These are phyloP conservation scores for Acanthiza pusilla DNA, from an alignment of 2,797 vertebrate genomes.

Conservation along the genomic window DNA sequence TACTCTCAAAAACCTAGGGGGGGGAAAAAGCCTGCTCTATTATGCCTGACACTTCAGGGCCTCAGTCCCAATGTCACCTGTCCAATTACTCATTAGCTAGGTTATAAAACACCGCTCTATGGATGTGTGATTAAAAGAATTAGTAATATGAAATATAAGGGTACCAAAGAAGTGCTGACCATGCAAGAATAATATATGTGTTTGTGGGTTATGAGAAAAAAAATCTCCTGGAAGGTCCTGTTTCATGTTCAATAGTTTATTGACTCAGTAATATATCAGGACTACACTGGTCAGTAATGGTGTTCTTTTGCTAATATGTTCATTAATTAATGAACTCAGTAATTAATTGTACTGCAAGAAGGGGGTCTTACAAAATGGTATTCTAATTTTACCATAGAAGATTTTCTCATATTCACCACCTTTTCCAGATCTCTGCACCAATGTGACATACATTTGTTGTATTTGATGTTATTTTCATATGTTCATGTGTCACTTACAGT, in stretches of 20 bases:
- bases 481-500: background rate
- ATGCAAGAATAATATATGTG: constrained; percentile 65
- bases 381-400: background rate
- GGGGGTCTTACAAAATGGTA: background rate
- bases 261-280: constrained; percentile 68
- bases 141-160: constrained; percentile 67
- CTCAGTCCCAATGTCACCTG: constrained; percentile 46
- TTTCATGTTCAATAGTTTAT: constrained; percentile 69
- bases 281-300: constrained; percentile 61
- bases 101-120: constrained; percentile 51
- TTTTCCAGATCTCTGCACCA: background rate
- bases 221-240: constrained; percentile 60
- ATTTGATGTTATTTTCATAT: background rate
- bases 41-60: constrained; percentile 12
- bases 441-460: background rate
- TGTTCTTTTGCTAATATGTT: constrained; percentile 71
- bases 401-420: background rate
- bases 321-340: constrained; percentile 72
- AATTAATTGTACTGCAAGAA: constrained; percentile 59
- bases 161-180: constrained; percentile 60
- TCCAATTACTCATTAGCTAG: constrained; percentile 54
- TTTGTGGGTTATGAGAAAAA: constrained; percentile 48
- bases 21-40: background rate
- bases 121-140: constrained; percentile 59
- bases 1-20: background rate